These are phyloP conservation scores for Drosophila tropicalis DNA, from an alignment of 1,140 invertebrate genomes.

Conservation along the genomic window DNA sequence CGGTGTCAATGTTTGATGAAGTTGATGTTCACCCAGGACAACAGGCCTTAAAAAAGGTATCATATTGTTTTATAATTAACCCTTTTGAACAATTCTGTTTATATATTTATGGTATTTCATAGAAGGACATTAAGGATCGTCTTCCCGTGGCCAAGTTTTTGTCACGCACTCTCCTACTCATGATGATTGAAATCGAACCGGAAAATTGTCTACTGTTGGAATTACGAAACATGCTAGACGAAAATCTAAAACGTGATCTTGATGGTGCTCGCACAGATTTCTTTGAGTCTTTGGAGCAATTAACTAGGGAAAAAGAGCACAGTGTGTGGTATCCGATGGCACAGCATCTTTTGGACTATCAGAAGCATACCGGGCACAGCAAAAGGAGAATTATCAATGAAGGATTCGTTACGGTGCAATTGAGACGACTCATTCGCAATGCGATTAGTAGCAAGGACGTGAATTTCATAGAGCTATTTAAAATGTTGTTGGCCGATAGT, in stretches of 20 bases:
- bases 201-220: slow-evolving; percentile 55
- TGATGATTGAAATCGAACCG: slow-evolving; percentile 57
- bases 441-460: slow-evolving; percentile 65
- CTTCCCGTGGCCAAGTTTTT: slow-evolving; percentile 69
- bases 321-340: slow-evolving; percentile 75
- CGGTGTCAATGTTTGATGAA: slow-evolving; percentile 78
- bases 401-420: slow-evolving; percentile 69
- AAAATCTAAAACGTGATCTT: slow-evolving; percentile 48
- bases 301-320: slow-evolving; percentile 75
- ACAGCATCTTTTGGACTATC: slow-evolving; percentile 71
- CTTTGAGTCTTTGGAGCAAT: slow-evolving; percentile 67
- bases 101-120: background rate
- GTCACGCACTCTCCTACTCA: slow-evolving; percentile 62
- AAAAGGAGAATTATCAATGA: slow-evolving; percentile 66
- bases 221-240: slow-evolving; percentile 42
- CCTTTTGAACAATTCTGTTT: background rate
- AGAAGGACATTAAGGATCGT: slow-evolving; percentile 54
- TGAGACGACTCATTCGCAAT: slow-evolving; percentile 68
- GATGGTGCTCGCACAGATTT: slow-evolving; percentile 69
- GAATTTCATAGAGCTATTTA: slow-evolving; percentile 72
- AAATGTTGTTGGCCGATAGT: slow-evolving; percentile 63
- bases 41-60: slow-evolving; percentile 52
- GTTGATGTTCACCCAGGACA: slow-evolving; percentile 59
- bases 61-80: no score
- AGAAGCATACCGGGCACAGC: slow-evolving; percentile 45